Base-by-base conservation (phyloP, 2,797 vertebrate species). In the Brachyrhaphis roseni region DNA sequence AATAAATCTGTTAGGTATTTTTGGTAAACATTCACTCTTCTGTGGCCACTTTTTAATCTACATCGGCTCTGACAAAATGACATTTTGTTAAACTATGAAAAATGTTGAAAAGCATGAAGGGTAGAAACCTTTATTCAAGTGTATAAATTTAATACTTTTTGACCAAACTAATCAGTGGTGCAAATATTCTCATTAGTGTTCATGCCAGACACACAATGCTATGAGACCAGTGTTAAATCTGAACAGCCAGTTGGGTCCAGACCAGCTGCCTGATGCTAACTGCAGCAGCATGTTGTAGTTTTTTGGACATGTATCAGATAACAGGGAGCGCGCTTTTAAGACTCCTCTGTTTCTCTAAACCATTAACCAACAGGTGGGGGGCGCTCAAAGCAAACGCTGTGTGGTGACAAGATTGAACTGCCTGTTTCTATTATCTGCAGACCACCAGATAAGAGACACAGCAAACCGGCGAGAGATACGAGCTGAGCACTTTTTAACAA, bases 341-440 rank as follows among this genome's bases (percentile, higher is more conserved):
- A 86, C 86, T 64, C 79, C 89, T 93, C 92, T 87, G 91, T 92
- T 84, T 89, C 86, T 88, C 87, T 77, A 77, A 90, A 87, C 86
- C 82, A 91, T 94, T 93, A 94, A 89, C 76, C 49, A 92, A 87
- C 92, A 93, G 91, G 90, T 91, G 93, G 59, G 57, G 87, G 87
- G 91, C 81, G 89, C 85, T 89, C 79, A 86, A 79, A 87, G 83
- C 74, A 64, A 87, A 82, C 62, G 83, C 85, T 71, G 78, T 77
- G 88, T 79, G 86, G 84, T 13, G 78, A 88, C 83, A 87, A 84
- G 75, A 90, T 70, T 78, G 74, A 89, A 84, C 84, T 87, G 84
- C 73, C 86, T 79, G 84, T 87, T 90, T 91, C 90, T 84, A 91
- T 93, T 90, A 90, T 86, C 86, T 89, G 86, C 81, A 87, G 85